Conservation (phyloP, 2,113 vertebrate species). For the Archocentrus centrarchus region DNA sequence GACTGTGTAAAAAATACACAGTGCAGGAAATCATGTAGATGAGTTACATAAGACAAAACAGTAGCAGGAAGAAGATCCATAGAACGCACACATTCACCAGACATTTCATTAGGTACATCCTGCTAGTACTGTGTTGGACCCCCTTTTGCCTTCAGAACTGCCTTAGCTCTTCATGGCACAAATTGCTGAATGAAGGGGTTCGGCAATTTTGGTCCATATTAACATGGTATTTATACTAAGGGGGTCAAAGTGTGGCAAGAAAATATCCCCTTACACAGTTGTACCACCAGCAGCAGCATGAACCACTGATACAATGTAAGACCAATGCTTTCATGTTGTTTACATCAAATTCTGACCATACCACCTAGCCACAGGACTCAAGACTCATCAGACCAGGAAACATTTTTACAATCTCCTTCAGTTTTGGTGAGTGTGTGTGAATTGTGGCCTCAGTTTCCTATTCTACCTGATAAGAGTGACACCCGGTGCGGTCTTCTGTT, state of each 20-base stretch:
- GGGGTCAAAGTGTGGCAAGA: too few relatives aligned
- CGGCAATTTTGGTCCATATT: too few relatives aligned
- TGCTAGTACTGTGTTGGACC: background rate
- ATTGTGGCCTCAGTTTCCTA: background rate
- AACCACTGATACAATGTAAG: background rate
- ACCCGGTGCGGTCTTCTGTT: too few relatives aligned
- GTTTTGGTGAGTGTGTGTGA: background rate
- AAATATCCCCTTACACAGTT: background rate
- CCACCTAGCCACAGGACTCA: background rate
- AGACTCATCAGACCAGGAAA: background rate
- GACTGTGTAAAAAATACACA: slow-evolving; percentile 6
- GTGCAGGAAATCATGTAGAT: background rate
- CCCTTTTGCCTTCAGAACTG: too few relatives aligned
- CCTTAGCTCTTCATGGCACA: too few relatives aligned
- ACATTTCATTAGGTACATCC: background rate
- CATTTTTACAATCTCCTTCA: background rate
- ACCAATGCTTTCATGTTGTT: background rate
- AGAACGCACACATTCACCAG: background rate
- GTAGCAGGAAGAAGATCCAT: background rate
- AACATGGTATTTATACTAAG: too few relatives aligned
- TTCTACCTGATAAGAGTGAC: background rate
- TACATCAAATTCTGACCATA: too few relatives aligned
- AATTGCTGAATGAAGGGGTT: too few relatives aligned
- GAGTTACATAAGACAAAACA: background rate
- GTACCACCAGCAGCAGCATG: background rate